A percentile compares a stretch with the other conserved stretches of the same genome.
Conservation (phyloP, 2,797 vertebrate genomes). For the Platyrinchus mystaceus region DNA sequence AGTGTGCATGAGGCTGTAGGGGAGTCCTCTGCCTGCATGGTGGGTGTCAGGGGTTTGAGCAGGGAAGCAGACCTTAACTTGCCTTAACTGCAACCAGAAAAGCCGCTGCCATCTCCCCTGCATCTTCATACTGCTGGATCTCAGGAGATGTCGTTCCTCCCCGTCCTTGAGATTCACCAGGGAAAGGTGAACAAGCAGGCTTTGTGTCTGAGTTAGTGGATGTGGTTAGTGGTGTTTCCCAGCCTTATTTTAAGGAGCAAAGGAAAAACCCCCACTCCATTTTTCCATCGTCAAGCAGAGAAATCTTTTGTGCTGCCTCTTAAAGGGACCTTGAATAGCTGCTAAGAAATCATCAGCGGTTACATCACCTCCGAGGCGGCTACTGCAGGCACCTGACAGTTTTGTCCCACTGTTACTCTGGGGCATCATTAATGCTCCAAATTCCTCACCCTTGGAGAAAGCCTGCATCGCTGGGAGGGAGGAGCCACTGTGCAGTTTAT, state of each 20-base stretch:
- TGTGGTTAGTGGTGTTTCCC: neutral
- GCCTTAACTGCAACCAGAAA: neutral
- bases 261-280: neutral
- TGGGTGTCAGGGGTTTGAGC: neutral
- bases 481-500: neutral
- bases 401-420: neutral
- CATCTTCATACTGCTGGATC: neutral
- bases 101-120: neutral
- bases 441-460: neutral
- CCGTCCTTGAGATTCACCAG: neutral
- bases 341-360: neutral
- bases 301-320: conserved; percentile 49
- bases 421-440: neutral
- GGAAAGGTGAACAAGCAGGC: neutral
- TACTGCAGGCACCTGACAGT: conserved; percentile 12
- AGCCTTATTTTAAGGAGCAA: neutral
- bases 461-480: neutral
- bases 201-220: neutral
- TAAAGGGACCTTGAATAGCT: conserved; percentile 14
- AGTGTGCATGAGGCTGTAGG: neutral
- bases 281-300: neutral
- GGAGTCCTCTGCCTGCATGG: neutral
- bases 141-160: rapidly evolving
- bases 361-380: neutral
- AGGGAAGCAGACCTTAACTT: neutral